Evolutionary conservation across 2,797 vertebrate species (phyloP).

Genomic region (Parauchenoglanis ngamensis): DNA sequence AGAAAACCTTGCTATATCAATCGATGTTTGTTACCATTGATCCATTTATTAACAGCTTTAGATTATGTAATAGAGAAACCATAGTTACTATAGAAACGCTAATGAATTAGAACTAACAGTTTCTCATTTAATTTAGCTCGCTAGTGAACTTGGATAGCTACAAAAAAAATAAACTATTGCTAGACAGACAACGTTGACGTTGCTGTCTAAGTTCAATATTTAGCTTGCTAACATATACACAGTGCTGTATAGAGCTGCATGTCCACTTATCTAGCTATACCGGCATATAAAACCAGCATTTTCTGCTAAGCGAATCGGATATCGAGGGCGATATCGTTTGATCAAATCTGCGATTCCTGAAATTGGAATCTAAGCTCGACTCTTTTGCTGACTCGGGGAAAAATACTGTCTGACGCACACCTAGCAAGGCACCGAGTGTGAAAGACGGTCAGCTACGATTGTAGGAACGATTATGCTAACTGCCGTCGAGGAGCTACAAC

Average conservation of each 20-base stretch:
- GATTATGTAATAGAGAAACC: not conserved
- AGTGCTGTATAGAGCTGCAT: not conserved
- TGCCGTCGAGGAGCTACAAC: conserved; percentile 60
- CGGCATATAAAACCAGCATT: not conserved
- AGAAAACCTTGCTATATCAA: not conserved
- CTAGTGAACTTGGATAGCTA: not conserved
- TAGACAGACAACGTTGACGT: not conserved
- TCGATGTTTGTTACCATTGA: not conserved
- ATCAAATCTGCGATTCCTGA: conserved; percentile 3
- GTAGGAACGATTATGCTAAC: not conserved
- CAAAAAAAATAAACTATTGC: no score
- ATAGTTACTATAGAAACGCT: not conserved
- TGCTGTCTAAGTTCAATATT: not conserved
- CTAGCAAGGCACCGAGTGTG: not conserved
- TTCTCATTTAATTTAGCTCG: not conserved
- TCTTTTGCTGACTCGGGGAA: not conserved
- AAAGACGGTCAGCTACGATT: not conserved
- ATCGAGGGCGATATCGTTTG: no score
- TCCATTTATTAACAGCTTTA: not conserved
- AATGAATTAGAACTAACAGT: not conserved
- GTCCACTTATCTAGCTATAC: not conserved
- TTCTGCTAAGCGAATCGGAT: not conserved
- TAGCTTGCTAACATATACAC: not conserved
- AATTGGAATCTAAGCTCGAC: not conserved
- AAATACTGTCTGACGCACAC: not conserved